Base-by-base conservation (phyloP, 2,888 invertebrate genomes). In the Penaeus monodon region DNA sequence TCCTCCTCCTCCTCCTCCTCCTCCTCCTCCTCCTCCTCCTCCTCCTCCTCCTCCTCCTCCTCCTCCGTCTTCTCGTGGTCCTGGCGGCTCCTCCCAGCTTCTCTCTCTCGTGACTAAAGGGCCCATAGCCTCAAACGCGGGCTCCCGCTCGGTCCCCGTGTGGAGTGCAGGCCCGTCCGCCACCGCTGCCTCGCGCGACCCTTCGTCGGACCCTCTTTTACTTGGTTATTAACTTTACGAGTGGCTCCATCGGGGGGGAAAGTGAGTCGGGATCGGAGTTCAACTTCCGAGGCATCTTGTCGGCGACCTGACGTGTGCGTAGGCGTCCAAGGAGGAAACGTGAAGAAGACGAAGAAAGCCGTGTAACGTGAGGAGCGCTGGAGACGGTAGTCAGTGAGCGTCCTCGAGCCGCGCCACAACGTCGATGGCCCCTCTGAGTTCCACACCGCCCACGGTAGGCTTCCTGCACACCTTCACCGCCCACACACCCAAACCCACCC, bases 91-190 rank as follows among this genome's bases (percentile, higher is more conserved):
- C 74, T 74, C 33, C 74, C 82, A 73, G 82, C 24, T 63, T 63
- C 84, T 84, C 84, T 65, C 78, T 29, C 78, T 33, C 80, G 85
- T 74, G 85, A 85, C 85, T 85, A 81, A 85, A 85, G 85, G 85
- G 73, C 79, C 85, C 81, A 85, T 85, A 85, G 85, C 85, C 79
- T 64, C 85, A 85, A 85, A 85, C 81, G 49, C 81, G n/a, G 80
- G 64, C 74, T n/a, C 49, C 73, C 76, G 73, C 80, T 81, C 85
- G 73, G 70, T 57, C 57, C 57, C 57, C 57, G 57, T 57, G 57
- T 57, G 57, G 57, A 57, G 57, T 57, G 57, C 57, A 57, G 57
- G 57, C 57, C 57, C 57, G 57, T 57, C 57, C 57, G 57, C 57
- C 57, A 57, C 57, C 57, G 57, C 57, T 57, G 57, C 65, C n/a